Percentiles rank a stretch among this genome's conserved stretches.
These are phyloP conservation scores for Brachirus orientalis DNA, from an alignment of 2,113 vertebrate genomes.

Conservation along the genomic window DNA sequence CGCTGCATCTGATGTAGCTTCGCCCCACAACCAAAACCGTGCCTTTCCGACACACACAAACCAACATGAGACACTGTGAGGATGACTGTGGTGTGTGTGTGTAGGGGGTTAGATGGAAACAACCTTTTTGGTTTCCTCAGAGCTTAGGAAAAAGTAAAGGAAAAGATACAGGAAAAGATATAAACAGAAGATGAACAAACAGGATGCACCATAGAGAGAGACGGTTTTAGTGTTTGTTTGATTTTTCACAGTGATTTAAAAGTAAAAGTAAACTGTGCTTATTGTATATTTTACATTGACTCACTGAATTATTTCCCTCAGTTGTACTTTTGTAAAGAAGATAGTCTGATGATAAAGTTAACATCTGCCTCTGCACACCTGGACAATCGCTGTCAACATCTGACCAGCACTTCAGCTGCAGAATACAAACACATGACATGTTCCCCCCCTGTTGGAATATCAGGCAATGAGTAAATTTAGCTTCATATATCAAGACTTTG, in stretches of 20 bases:
- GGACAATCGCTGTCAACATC: not conserved
- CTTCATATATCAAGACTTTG: not conserved
- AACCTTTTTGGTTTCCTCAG: slow-evolving; percentile 35
- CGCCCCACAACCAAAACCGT: slow-evolving; percentile 57
- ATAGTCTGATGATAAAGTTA: too few relatives aligned
- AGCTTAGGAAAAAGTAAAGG: not conserved
- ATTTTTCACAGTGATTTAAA: slow-evolving; percentile 8
- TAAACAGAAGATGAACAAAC: not conserved
- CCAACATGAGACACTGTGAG: slow-evolving; percentile 53
- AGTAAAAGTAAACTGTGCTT: not conserved
- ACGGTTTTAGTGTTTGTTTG: not conserved
- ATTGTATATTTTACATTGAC: not conserved
- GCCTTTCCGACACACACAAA: slow-evolving; percentile 52
- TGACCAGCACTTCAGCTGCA: not conserved
- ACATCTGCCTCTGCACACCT: too few relatives aligned
- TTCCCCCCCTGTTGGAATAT: not conserved
- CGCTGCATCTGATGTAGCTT: slow-evolving; percentile 65
- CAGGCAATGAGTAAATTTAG: not conserved
- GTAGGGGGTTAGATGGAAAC: slow-evolving; percentile 15
- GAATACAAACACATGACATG: not conserved
- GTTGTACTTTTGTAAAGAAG: too few relatives aligned
- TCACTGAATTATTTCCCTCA: not conserved
- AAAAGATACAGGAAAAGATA: not conserved
- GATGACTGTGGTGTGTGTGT: slow-evolving; percentile 14
- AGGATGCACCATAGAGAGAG: not conserved